Conservation (phyloP, 2,113 vertebrate species). For the Myrmecobius fasciatus region DNA sequence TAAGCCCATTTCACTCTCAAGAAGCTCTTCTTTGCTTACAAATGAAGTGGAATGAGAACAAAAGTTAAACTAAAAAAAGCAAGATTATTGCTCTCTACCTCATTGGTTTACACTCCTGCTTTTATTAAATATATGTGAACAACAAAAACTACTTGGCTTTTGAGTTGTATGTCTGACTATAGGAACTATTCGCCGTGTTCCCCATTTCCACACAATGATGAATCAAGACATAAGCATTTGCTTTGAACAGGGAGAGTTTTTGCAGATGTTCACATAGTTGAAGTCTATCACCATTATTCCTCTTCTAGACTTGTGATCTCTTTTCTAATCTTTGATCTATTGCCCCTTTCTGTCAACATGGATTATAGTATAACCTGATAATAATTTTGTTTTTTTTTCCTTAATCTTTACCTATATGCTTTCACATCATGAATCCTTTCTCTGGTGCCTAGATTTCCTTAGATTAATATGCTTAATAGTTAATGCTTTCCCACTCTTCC, state of each 20-base stretch:
- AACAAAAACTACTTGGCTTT: neutral
- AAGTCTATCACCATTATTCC: neutral
- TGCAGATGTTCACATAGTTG: neutral
- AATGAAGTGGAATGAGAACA: neutral
- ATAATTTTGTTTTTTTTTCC: neutral
- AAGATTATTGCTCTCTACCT: neutral
- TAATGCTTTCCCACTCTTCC: neutral
- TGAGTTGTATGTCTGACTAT: neutral
- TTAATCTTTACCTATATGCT: neutral
- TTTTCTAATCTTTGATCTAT: neutral
- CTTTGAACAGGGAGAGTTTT: neutral
- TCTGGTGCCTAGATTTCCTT: neutral
- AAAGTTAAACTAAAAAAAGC: neutral
- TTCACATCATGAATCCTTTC: neutral
- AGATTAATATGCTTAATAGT: neutral
- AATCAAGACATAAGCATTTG: neutral
- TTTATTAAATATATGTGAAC: neutral
- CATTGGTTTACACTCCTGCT: neutral
- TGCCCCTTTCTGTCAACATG: neutral
- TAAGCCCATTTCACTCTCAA: neutral
- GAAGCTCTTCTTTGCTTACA: neutral
- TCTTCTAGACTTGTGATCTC: neutral
- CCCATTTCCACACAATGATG: neutral
- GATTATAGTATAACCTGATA: neutral
- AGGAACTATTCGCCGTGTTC: neutral